Percentiles rank a stretch among this genome's conserved stretches.
Conservation (phyloP, 2,888 invertebrate genomes). For the Prenolepis imparis region DNA sequence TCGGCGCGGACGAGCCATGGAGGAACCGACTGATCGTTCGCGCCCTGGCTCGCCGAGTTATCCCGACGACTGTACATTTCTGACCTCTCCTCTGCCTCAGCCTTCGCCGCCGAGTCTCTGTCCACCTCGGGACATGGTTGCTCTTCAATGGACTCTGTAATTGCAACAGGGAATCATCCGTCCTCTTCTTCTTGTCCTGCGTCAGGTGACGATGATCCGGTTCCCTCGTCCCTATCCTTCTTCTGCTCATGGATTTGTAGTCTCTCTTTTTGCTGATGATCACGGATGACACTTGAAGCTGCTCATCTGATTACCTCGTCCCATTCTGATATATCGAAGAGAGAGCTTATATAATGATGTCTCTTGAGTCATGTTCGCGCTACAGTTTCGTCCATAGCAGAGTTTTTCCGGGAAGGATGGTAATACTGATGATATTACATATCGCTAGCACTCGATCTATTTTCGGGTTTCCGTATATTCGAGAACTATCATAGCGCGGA, state of each 20-base stretch:
- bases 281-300: slow-evolving; percentile 13
- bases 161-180: slow-evolving; percentile 27
- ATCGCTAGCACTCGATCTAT: slow-evolving; percentile 65
- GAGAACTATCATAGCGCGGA: slow-evolving; percentile 43
- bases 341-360: slow-evolving; percentile 39
- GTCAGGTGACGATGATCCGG: slow-evolving; percentile 57
- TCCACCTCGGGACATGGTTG: slow-evolving; percentile 70
- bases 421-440: slow-evolving; percentile 67
- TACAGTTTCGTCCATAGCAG: slow-evolving; percentile 51
- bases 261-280: slow-evolving; percentile 25
- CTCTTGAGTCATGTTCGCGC: slow-evolving; percentile 36
- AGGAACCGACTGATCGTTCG: slow-evolving; percentile 79
- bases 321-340: slow-evolving; percentile 10
- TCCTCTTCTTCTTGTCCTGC: slow-evolving; percentile 28
- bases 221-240: slow-evolving; percentile 43
- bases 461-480: slow-evolving; percentile 64
- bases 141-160: slow-evolving; percentile 45
- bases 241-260: slow-evolving; percentile 66
- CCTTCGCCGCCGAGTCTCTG: no score
- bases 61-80: slow-evolving; percentile 74
- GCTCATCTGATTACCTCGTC: background rate
- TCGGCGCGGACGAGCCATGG: slow-evolving; percentile 91
- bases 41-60: slow-evolving; percentile 55
- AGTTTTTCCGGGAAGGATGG: slow-evolving; percentile 68
- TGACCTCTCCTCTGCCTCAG: slow-evolving; percentile 50